Evolutionary conservation across 1,140 invertebrate genomes (phyloP).

Genomic region (Asobara japonica): DNA sequence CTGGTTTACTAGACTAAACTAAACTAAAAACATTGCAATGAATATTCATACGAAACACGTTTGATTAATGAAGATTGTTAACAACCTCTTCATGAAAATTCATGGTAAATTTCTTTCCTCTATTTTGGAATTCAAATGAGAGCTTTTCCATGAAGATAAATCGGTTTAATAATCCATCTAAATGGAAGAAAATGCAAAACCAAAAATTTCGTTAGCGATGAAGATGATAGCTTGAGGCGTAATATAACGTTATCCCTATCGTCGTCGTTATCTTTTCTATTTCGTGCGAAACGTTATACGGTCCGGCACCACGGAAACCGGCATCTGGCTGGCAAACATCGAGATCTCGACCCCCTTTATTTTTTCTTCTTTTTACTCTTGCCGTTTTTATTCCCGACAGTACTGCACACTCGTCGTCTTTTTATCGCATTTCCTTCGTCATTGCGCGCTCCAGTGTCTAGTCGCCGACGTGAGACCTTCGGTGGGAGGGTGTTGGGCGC

Average conservation of each 20-base stretch:
- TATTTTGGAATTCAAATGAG: background rate
- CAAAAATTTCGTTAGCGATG: background rate
- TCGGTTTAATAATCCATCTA: background rate
- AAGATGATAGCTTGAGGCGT: background rate
- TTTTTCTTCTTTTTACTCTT: background rate
- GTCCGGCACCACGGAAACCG: background rate
- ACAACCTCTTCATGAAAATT: background rate
- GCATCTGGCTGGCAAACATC: conserved; percentile 2
- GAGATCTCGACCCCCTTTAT: background rate
- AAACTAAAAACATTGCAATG: background rate
- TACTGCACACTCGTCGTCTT: conserved; percentile 2
- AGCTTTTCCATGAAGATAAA: background rate
- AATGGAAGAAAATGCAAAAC: background rate
- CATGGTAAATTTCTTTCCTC: background rate
- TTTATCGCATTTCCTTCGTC: conserved; percentile 11
- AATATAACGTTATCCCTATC: background rate
- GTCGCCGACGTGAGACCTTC: conserved; percentile 4
- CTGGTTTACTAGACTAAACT: background rate
- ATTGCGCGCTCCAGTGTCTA: conserved; percentile 14
- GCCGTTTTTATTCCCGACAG: background rate
- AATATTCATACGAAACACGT: conserved; percentile 5
- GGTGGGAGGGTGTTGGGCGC: conserved; percentile 8
- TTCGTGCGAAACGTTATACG: background rate
- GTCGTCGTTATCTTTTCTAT: background rate
- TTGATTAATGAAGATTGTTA: background rate